Evolutionary conservation across 2,113 vertebrate genomes (phyloP), one percentile per base, ranked within the genome.

Genomic region (Ctenodactylus gundi): DNA sequence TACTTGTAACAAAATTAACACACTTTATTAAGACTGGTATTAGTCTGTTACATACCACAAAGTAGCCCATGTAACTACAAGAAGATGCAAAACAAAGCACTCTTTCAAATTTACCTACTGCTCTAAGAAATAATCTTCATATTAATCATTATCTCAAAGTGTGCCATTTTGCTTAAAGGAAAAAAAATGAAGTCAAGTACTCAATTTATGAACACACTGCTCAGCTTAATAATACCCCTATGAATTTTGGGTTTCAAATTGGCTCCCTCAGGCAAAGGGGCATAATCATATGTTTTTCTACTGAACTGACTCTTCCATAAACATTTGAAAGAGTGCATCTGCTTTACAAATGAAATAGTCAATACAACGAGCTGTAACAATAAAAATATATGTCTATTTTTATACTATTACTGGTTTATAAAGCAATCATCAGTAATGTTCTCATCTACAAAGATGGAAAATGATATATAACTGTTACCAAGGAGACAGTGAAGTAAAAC

Each of bases 401-500:
- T 83, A 91, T 97, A 95, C 57, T 91, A 96, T 97, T 94, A 95
- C 64, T 83, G 78, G 86, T 81, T 96, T 94, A 97, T 95, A 96
- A 92, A 91, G 82, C 86, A 94, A 95, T 96, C 94, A 83, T 97
- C 96, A 39, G 1, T 67, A 91, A 98, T 97, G 95, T 53, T 93
- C 82, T 96, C 91, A 82, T 94, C 86, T 95, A 96, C 96, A 94
- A 92, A 76, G 92, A 97, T 90, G 87, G 90, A 96, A 97, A 97
- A 82, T 97, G 94, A 97, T 97, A 98, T 95, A 96, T 97, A 97
- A 87, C 94, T 95, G 97, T 98, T 97, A 97, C 98, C 98, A 98
- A 97, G 98, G 98, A 98, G 98, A 98, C 98, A 94, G 85, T 86
- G 94, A 98, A 97, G 82, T 95, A 87, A 98, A 97, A 97, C 86